Evolutionary conservation across 2,113 vertebrate species (phyloP).

Genomic region (Rhynchomys soricoides): DNA sequence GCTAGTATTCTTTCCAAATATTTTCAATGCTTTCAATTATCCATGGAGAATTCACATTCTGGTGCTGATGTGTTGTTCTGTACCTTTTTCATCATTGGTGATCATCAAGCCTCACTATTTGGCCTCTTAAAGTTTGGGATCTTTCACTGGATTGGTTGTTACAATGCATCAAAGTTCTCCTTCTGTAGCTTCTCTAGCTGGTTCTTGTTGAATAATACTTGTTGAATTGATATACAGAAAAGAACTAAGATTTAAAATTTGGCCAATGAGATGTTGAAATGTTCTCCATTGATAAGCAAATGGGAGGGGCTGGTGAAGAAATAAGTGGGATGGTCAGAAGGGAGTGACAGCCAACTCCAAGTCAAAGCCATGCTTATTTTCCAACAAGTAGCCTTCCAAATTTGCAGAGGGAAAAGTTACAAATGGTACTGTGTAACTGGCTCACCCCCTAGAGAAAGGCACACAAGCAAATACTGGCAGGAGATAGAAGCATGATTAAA

Average conservation of each 20-base stretch:
- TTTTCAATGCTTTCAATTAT: constrained; percentile 25
- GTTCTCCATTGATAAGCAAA: neutral
- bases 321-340: neutral
- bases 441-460: neutral
- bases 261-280: neutral
- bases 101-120: neutral
- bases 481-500: constrained; percentile 25
- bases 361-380: constrained; percentile 14
- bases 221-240: constrained; percentile 2
- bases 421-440: neutral
- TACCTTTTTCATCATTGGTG: neutral
- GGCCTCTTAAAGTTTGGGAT: neutral
- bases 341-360: neutral
- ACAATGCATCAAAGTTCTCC: neutral
- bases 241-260: neutral
- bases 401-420: neutral
- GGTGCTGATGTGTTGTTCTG: neutral
- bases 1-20: neutral
- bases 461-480: neutral
- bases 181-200: neutral
- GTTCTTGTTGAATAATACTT: neutral
- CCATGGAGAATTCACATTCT: constrained; percentile 15
- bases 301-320: neutral
- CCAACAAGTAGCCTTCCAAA: constrained; percentile 23
- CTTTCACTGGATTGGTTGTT: neutral